Percentiles rank a stretch among this genome's conserved stretches.
Conservation (phyloP, 2,113 vertebrate genomes). For the Tylochromis polylepis region DNA sequence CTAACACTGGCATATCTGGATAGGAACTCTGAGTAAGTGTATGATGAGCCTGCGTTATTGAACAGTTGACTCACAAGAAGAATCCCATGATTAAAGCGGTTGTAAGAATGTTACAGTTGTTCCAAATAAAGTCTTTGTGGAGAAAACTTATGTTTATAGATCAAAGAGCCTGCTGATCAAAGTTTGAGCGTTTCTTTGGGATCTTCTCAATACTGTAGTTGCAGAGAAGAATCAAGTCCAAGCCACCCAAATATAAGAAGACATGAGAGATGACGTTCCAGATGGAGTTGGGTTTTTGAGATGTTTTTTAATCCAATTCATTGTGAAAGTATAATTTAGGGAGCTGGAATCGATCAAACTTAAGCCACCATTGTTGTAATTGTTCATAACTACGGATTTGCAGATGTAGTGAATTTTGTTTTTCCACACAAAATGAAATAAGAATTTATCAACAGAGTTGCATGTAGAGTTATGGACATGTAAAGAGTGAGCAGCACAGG, state of each 20-base stretch:
- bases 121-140: no score
- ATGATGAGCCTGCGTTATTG: no score
- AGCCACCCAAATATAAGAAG: background rate
- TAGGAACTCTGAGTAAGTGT: no score
- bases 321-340: background rate
- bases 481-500: no score
- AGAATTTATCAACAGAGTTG: no score
- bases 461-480: no score
- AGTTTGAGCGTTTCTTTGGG: fast-evolving
- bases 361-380: background rate
- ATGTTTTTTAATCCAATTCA: background rate
- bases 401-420: background rate
- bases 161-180: no score
- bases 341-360: background rate
- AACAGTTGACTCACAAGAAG: no score
- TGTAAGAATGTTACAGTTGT: no score
- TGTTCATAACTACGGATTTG: background rate
- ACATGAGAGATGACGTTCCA: background rate
- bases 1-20: no score
- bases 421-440: background rate
- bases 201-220: background rate
- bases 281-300: background rate
- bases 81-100: no score
- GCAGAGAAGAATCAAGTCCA: background rate
- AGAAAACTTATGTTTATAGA: no score